A percentile compares a stretch with the other conserved stretches of the same genome.
phyloP scores from a whole-genome alignment of 2,888 invertebrate genomes.

The Pediacus dermestoides region DNA sequence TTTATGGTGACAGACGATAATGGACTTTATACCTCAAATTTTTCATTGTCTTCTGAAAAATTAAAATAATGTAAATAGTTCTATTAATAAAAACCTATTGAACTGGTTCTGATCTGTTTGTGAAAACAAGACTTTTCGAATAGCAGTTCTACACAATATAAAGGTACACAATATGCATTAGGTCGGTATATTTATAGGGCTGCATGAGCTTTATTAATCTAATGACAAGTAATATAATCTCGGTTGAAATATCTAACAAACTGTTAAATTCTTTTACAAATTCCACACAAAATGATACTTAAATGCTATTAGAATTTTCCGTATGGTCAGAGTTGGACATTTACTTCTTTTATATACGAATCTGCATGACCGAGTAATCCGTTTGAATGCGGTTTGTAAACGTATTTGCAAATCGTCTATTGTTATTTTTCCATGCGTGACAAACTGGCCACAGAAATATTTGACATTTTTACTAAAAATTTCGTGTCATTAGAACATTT shows the following conservation, averaged over 20 bases:
- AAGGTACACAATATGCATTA: too few relatives aligned
- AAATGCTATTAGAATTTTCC: constrained; percentile 47
- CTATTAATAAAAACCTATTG: too few relatives aligned
- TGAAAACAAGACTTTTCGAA: too few relatives aligned
- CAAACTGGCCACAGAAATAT: constrained; percentile 25
- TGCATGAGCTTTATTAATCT: too few relatives aligned
- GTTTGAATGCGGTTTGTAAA: constrained; percentile 1
- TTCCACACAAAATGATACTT: constrained; percentile 32
- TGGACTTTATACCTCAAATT: too few relatives aligned
- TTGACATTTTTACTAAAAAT: constrained; percentile 34
- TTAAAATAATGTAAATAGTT: too few relatives aligned
- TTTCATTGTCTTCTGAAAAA: too few relatives aligned
- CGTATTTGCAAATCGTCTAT: constrained; percentile 23
- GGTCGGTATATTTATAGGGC: too few relatives aligned
- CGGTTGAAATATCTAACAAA: constrained; percentile 4
- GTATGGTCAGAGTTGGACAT: constrained; percentile 30
- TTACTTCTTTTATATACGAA: constrained; percentile 24
- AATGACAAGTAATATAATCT: background rate
- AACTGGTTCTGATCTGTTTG: too few relatives aligned
- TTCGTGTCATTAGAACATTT: constrained; percentile 35
- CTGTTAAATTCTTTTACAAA: constrained; percentile 1
- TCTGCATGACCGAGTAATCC: constrained; percentile 32
- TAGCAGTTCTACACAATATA: too few relatives aligned
- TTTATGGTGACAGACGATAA: too few relatives aligned
- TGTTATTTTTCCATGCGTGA: constrained; percentile 30